Percentiles rank a stretch among this genome's conserved stretches.
These are phyloP conservation scores for Erpobdella octoculata DNA, from an alignment of 2,888 invertebrate species.

Conservation along the genomic window DNA sequence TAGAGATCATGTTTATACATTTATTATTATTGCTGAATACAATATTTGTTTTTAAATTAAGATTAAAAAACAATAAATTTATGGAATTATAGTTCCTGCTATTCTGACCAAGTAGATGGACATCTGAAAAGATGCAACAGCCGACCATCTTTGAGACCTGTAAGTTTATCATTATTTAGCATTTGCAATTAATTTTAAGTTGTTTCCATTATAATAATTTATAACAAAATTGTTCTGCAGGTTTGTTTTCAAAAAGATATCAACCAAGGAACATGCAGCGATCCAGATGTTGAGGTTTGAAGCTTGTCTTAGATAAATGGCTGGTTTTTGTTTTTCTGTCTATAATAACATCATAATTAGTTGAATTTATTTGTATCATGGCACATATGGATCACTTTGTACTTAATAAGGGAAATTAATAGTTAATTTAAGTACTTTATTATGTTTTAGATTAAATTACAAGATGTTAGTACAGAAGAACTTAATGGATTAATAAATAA, in stretches of 20 bases:
- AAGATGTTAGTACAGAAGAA: constrained; percentile 25
- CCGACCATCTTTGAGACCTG: constrained; percentile 39
- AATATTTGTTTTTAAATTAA: too few relatives aligned
- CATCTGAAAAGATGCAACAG: constrained; percentile 53
- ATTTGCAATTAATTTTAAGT: background rate
- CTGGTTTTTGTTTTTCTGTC: too few relatives aligned
- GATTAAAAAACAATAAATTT: too few relatives aligned
- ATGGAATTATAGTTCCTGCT: constrained; percentile 53
- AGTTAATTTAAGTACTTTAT: too few relatives aligned
- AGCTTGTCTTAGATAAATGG: too few relatives aligned
- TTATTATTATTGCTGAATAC: background rate
- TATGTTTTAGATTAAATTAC: constrained; percentile 21
- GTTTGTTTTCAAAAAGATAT: constrained; percentile 28
- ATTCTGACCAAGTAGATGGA: constrained; percentile 47
- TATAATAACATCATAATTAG: too few relatives aligned
- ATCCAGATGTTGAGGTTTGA: too few relatives aligned
- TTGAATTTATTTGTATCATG: too few relatives aligned
- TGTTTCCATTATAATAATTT: too few relatives aligned
- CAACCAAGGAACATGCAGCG: constrained; percentile 28
- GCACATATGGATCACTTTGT: too few relatives aligned
- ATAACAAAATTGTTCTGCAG: constrained; percentile 10
- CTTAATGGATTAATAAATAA: constrained; percentile 20
- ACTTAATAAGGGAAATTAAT: too few relatives aligned
- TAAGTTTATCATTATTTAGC: constrained; percentile 28
- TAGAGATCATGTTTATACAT: too few relatives aligned